Conservation (phyloP, 2,797 vertebrate species). For the Neopelma chrysocephalum region DNA sequence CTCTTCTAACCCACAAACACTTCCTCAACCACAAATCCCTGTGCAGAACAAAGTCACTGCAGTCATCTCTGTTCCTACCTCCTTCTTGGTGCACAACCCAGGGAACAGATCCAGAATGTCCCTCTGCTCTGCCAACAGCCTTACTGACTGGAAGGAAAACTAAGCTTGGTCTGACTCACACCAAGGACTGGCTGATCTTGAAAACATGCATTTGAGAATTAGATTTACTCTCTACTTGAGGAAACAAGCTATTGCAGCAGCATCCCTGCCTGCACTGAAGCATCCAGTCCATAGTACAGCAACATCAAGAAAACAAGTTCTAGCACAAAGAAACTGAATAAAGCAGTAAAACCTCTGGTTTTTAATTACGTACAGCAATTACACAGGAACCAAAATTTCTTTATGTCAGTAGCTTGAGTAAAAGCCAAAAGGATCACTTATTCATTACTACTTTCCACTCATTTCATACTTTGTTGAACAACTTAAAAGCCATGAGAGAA, state of each 20-base stretch:
- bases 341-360: background rate
- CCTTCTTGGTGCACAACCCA: background rate
- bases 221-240: background rate
- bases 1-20: background rate
- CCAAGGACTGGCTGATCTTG: background rate
- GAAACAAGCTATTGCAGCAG: background rate
- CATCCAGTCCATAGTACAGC: background rate
- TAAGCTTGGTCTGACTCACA: accelerated
- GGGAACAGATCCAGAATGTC: accelerated
- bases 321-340: background rate
- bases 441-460: background rate
- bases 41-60: background rate
- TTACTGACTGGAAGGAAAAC: background rate
- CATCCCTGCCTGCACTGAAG: background rate
- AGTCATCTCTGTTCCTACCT: background rate
- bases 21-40: background rate
- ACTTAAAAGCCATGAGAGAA: constrained; percentile 45
- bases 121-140: background rate
- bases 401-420: background rate
- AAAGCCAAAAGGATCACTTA: constrained; percentile 40
- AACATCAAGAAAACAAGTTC: background rate
- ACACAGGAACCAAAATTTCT: background rate
- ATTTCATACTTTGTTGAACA: constrained; percentile 45
- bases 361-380: constrained; percentile 37
- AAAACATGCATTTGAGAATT: background rate